A percentile compares a stretch with the other conserved stretches of the same genome.
Conservation (phyloP, 2,797 vertebrate species). For the Intellagama lesueurii region DNA sequence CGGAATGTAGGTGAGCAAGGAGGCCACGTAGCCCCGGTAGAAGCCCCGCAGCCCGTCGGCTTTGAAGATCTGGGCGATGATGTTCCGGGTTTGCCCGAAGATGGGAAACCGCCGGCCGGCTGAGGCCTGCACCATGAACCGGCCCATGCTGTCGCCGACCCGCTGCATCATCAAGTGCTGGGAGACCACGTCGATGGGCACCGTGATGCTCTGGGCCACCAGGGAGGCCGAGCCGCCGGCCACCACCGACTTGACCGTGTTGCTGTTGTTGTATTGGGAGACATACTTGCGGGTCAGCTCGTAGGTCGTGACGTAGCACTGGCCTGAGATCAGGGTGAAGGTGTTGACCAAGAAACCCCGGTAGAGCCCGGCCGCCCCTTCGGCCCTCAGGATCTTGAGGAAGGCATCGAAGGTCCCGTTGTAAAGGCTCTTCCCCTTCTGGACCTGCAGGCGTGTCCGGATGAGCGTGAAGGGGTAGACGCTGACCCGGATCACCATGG, state of each 20-base stretch:
- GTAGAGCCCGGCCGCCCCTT: conserved; percentile 90
- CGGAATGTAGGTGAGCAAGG: conserved; percentile 96
- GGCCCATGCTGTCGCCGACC: conserved; percentile 85
- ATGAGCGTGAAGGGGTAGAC: conserved; percentile 97
- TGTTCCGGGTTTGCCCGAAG: conserved; percentile 92
- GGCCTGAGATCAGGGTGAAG: conserved; percentile 95
- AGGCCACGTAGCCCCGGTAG: conserved; percentile 95
- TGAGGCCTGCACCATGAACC: conserved; percentile 81
- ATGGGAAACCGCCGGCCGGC: conserved; percentile 74
- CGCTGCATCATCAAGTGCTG: conserved; percentile 99
- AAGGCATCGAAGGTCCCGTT: conserved; percentile 93
- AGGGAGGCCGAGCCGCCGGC: conserved; percentile 93
- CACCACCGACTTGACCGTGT: conserved; percentile 93
- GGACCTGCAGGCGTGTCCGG: conserved; percentile 93
- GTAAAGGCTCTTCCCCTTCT: conserved; percentile 93
- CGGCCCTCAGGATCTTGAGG: conserved; percentile 89
- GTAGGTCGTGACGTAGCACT: conserved; percentile 97
- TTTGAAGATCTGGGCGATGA: conserved; percentile 91
- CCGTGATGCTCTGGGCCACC: conserved; percentile 97
- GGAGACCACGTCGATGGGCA: conserved; percentile 94
- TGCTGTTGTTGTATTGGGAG: conserved; percentile 88
- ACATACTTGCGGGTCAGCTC: conserved; percentile 95
- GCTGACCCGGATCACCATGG: conserved; percentile 94
- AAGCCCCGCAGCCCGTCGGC: conserved; percentile 91
- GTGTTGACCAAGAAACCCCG: conserved; percentile 96